Evolutionary conservation across 1,140 invertebrate genomes (phyloP).

Genomic region (Metaphire vulgaris): DNA sequence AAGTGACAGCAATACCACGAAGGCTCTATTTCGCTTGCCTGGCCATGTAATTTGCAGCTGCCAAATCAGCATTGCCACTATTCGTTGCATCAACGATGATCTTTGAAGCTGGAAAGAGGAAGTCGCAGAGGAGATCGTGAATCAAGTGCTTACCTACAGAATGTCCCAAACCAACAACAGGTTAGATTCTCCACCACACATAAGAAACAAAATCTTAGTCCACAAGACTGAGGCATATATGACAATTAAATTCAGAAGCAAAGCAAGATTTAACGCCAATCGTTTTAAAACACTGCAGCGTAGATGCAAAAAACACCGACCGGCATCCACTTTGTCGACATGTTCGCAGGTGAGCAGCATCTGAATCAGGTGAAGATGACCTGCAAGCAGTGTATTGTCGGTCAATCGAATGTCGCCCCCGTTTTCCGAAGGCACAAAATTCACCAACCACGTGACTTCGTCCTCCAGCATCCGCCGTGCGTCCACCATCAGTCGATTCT

Average conservation of each 20-base stretch:
- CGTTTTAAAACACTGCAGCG: no score
- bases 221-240: no score
- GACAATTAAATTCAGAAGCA: no score
- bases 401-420: constrained; percentile 39
- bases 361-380: constrained; percentile 54
- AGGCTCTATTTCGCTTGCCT: constrained; percentile 52
- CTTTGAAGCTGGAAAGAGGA: constrained; percentile 56
- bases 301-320: no score
- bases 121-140: constrained; percentile 52
- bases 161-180: no score
- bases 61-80: constrained; percentile 36
- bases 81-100: constrained; percentile 49
- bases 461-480: constrained; percentile 53
- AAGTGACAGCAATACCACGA: no score
- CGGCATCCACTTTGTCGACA: constrained; percentile 47
- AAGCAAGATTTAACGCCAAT: no score
- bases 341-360: constrained; percentile 55
- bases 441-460: constrained; percentile 55
- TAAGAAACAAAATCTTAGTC: no score
- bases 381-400: constrained; percentile 54
- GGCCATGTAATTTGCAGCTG: constrained; percentile 47
- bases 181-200: no score
- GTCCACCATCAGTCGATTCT: constrained; percentile 49
- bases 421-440: constrained; percentile 52
- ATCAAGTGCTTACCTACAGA: constrained; percentile 49